Evolutionary conservation across 1,140 invertebrate species (phyloP), one percentile per base, ranked within the genome.

Genomic region (Frieseomelitta varia): DNA sequence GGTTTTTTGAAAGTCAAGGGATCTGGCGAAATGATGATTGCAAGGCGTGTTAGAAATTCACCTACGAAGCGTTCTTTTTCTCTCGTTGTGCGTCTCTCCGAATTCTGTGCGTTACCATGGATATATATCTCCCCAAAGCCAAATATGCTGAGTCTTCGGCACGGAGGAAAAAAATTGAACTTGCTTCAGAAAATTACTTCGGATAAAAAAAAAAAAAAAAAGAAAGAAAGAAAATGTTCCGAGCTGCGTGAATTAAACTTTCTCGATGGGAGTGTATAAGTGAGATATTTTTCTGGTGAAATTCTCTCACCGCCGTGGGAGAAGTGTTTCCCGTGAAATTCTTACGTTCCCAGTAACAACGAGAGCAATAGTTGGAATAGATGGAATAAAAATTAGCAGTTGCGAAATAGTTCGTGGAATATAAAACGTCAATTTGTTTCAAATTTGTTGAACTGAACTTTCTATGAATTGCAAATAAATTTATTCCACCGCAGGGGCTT

Each of bases 91-190:
- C 39, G 39, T 47, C 39, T 47, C 53, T 79, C 24, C 24, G 61
- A 30, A 47, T 75, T 68, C 73, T 24, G 39, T 8, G 10, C 73
- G 39, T 82, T 77, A 27, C 51, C 63, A 77, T 68, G 73, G 34
- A 81, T 74, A 74, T 81, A 27, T 81, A 77, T 82, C 34, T 58
- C 19, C 34, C 51, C 53, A 4, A 19, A 67, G 17, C 61, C 51
- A 58, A 82, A 53, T 77, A 27, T 68, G 73, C 81, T 77, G 81
- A 82, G 53, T 67, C 72, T 39, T 67, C 51, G 21, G 14, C 14
- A 39, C 19, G 12, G 19, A 63, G 19, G 53, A n/a, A 82, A 82
- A n/a, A 77, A 77, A 82, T 27, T 82, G 51, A 82, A 68, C 74
- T 30, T 53, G 47, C 68, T 61, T 30, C 19, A 19, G 63, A 51